phyloP scores from a whole-genome alignment of 1,140 invertebrate species.

The Neotoxoptera formosana region DNA sequence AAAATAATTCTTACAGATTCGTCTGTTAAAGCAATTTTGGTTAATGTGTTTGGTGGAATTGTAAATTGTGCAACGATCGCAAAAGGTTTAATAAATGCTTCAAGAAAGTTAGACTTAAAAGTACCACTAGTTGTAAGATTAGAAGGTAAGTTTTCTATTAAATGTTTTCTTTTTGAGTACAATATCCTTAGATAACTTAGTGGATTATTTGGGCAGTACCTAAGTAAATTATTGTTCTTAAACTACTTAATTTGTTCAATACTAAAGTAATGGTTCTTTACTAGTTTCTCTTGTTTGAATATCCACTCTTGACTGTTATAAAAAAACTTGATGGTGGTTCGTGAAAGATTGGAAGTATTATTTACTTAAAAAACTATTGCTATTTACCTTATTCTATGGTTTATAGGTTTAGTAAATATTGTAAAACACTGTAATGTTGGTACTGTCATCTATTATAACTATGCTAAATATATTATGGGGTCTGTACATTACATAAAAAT shows the following conservation, averaged over 20 bases:
- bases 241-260: background rate
- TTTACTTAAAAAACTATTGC: background rate
- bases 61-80: slow-evolving; percentile 98
- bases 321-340: too few relatives aligned
- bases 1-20: slow-evolving; percentile 68
- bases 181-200: background rate
- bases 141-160: slow-evolving; percentile 77
- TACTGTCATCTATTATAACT: too few relatives aligned
- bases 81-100: slow-evolving; percentile 90
- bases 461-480: too few relatives aligned
- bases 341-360: too few relatives aligned
- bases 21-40: slow-evolving; percentile 94
- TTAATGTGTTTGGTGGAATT: slow-evolving; percentile 99
- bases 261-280: too few relatives aligned
- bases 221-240: background rate
- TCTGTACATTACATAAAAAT: too few relatives aligned
- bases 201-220: background rate
- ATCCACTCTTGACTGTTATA: too few relatives aligned
- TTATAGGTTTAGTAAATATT: background rate
- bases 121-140: slow-evolving; percentile 92
- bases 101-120: slow-evolving; percentile 78
- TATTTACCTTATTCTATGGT: background rate
- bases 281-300: too few relatives aligned
- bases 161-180: background rate
- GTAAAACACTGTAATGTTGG: background rate